Base-by-base conservation (phyloP, 2,797 vertebrate genomes). In the Vultur gryphus region DNA sequence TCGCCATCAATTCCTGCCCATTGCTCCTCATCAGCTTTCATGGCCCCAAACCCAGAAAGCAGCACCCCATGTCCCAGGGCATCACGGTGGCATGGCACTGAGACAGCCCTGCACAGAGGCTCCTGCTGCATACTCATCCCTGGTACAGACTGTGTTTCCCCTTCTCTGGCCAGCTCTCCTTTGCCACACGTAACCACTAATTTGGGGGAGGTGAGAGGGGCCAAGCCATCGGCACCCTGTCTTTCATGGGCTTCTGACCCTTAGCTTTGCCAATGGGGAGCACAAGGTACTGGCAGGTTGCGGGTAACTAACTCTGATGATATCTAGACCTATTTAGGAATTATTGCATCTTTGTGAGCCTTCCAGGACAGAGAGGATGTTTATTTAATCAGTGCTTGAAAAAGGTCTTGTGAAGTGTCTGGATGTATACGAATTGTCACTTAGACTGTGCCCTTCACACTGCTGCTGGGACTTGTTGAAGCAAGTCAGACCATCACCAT, bases 41-140 rank as follows among this genome's bases (percentile, higher is more conserved):
- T 4, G 9, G 24, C 28, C 43, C 29, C 52, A 93, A 2, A 13
- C 48, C 11, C 25, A 37, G 57, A 17, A 43, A 61, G 46, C 33
- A 87, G 39, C 51, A 35, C 5, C 10, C 44, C 9, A 7, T 3
- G 15, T 51, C 16, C 35, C 51, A 44, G 35, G 25, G 16, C 44
- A 44, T 77, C 28, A 55, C 3, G 3, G 24, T 58, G 78, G 18
- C 0, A 0, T 10, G 16, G 23, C 39, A 64, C 29, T 0, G 2
- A 52, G 16, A 31, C 15, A 72, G 26, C 23, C 52, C 43, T 46
- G 48, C 19, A 6, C 4, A 26, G 64, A 8, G 35, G 3, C 2
- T 71, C 21, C 41, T 66, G 46, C 29, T 77, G 33, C 23, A 1
- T 17, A 13, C 8, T 72, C n/a, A 16, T 46, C 46, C 52, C 51